Evolutionary conservation across 2,797 vertebrate species (phyloP), one percentile per base, ranked within the genome.

Genomic region (Furcifer pardalis): DNA sequence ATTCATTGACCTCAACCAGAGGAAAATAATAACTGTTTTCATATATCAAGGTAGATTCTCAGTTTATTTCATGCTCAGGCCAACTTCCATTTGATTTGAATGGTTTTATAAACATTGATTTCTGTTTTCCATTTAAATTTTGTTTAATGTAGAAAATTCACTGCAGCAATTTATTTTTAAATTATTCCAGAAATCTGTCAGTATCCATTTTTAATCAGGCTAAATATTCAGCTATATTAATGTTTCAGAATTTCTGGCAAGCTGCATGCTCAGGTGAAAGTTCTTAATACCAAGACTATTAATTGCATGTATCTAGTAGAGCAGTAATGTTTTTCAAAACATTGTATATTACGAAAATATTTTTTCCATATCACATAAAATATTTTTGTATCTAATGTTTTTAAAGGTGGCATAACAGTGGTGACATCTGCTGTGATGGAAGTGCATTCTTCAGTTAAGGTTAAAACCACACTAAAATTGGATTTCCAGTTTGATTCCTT

Each of bases 341-440:
- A 12, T 68, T 82, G 46, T 71, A 13, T 5, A 56, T 17, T 87
- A 32, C 73, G 1, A 66, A 81, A 2, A 21, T 77, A 35, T 90
- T 2, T 76, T n/a, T 37, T 86, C 89, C 1, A 35, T 78, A 3
- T 68, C 10, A 3, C 2, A 8, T 46, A 76, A 17, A 32, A 69
- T 60, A 37, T 82, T 46, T 81, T 74, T 88, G 88, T 73, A 79
- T 85, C 74, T 84, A 81, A 66, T 89, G 25, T 76, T 66, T 71
- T 75, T 88, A 71, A 77, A 92, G 81, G 76, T 98, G 98, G 97
- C 90, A 96, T 96, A 92, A 98, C 96, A 27, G 96, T 99, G 74
- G 97, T 99, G 87, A 99, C 96, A 0, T 96, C 98, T 87, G 98
- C 98, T 84, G 97, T 99, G 60, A 98, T 99, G 75, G 99, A 99